These are phyloP conservation scores for Cotesia chilonis DNA, from an alignment of 1,140 invertebrate genomes.

Conservation along the genomic window DNA sequence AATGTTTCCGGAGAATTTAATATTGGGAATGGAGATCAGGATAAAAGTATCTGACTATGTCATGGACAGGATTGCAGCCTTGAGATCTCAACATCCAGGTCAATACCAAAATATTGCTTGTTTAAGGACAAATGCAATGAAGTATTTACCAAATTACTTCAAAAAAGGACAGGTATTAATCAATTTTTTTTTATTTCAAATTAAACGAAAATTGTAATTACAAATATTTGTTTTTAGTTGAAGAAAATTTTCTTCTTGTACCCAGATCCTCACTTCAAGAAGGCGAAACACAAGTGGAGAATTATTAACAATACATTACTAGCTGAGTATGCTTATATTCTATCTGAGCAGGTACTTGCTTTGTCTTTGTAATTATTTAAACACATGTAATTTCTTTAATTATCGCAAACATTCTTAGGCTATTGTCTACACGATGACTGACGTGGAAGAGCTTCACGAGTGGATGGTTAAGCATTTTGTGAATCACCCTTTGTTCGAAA, in stretches of 20 bases:
- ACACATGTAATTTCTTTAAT: not conserved
- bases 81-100: slow-evolving; percentile 79
- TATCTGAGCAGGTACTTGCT: slow-evolving; percentile 76
- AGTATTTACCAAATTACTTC: slow-evolving; percentile 97
- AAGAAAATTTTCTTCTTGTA: slow-evolving; percentile 99
- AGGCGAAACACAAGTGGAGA: slow-evolving; percentile 98
- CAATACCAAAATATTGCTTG: slow-evolving; percentile 95
- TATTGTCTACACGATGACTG: slow-evolving; percentile 95
- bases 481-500: slow-evolving; percentile 90
- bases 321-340: slow-evolving; percentile 96
- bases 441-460: slow-evolving; percentile 96
- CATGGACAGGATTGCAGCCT: slow-evolving; percentile 89
- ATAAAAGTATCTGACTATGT: slow-evolving; percentile 99
- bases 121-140: slow-evolving; percentile 97
- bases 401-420: slow-evolving; percentile 70
- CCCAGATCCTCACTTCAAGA: slow-evolving; percentile 99
- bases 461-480: slow-evolving; percentile 96
- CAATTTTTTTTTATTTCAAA: not conserved
- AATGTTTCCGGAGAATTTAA: slow-evolving; percentile 89
- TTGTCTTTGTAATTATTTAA: slow-evolving; percentile 19
- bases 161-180: slow-evolving; percentile 84
- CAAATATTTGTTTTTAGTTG: slow-evolving; percentile 71
- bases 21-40: slow-evolving; percentile 97
- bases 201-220: slow-evolving; percentile 27
- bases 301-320: slow-evolving; percentile 94